Percentiles rank a stretch among this genome's conserved stretches.
phyloP scores from a whole-genome alignment of 2,797 vertebrate genomes.

The Mycteria americana region DNA sequence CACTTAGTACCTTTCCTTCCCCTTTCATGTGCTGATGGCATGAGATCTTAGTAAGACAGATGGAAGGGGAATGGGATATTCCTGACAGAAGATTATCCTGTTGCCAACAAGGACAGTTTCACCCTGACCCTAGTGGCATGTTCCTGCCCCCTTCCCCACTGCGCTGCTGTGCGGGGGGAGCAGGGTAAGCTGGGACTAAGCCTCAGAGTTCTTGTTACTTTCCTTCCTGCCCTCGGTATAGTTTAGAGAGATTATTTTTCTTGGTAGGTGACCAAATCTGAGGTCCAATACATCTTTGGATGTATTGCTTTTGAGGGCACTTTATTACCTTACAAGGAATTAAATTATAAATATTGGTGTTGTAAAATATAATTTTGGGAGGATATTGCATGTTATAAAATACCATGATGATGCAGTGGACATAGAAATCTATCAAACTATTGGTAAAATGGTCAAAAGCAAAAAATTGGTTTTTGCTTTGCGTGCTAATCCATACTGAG shows the following conservation, averaged over 20 bases:
- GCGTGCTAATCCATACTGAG: not conserved
- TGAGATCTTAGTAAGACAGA: not conserved
- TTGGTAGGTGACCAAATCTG: not conserved
- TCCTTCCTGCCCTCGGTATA: not conserved
- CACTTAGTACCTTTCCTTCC: not conserved
- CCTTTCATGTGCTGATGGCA: not conserved
- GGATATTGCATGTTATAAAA: not conserved
- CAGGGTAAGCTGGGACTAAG: not conserved
- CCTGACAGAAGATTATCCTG: not conserved
- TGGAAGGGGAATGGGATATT: not conserved
- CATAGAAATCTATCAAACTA: not conserved
- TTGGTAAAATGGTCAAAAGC: not conserved
- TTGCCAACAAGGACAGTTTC: not conserved
- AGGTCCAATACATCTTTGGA: not conserved
- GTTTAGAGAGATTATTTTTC: not conserved
- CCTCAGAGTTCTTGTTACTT: not conserved
- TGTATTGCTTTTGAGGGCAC: not conserved
- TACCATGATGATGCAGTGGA: rapidly evolving
- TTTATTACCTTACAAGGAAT: not conserved
- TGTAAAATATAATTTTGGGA: not conserved
- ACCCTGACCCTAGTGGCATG: too few species aligned
- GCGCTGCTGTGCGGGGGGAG: rapidly evolving
- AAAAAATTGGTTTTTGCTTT: not conserved
- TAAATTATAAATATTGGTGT: not conserved
- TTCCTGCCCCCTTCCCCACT: not conserved